Conservation (phyloP, 2,113 vertebrate species). For the Numenius arquata region DNA sequence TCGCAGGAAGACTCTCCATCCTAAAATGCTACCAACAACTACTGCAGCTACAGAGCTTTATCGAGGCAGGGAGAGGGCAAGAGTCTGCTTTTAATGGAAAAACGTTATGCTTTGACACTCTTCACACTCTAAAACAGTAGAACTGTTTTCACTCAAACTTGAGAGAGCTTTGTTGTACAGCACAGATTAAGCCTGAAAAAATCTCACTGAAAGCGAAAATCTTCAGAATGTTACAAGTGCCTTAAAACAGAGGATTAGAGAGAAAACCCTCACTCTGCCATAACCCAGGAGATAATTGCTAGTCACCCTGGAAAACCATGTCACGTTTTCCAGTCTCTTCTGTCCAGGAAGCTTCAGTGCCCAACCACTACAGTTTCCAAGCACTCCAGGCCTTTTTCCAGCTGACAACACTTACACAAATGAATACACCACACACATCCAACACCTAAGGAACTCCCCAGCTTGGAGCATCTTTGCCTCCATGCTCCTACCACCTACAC, state of each 20-base stretch:
- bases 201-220: conserved; percentile 12
- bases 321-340: neutral
- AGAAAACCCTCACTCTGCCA: neutral
- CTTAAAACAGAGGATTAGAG: conserved; percentile 28
- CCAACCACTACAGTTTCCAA: neutral
- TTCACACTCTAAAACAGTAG: neutral
- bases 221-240: conserved; percentile 24
- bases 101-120: conserved; percentile 29
- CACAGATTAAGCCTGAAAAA: conserved; percentile 21
- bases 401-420: neutral
- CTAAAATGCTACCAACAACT: neutral
- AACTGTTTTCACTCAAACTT: conserved; percentile 29
- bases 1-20: neutral
- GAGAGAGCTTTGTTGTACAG: conserved; percentile 31
- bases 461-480: neutral
- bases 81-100: conserved; percentile 11
- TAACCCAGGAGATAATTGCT: neutral
- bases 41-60: neutral
- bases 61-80: neutral
- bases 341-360: neutral
- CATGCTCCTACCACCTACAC: neutral
- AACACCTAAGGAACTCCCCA: neutral
- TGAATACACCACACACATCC: neutral
- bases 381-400: neutral
- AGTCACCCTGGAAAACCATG: neutral